Percentiles rank a stretch among this genome's conserved stretches.
Evolutionary conservation across 2,797 vertebrate genomes (phyloP).

Genomic region (Ptychadena robeensis): DNA sequence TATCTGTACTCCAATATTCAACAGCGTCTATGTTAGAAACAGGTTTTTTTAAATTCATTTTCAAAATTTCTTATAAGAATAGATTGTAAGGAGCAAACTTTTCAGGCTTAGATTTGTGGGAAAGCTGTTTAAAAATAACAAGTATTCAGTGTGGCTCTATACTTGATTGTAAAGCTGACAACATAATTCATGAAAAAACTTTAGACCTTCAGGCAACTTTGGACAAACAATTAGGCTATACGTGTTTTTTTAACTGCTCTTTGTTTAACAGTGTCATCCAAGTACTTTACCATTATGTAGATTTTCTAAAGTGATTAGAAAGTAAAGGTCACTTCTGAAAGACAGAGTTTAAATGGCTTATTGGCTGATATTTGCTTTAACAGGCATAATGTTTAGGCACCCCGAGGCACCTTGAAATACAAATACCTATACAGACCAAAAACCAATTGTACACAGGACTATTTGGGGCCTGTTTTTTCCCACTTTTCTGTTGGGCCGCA

Average conservation of each 20-base stretch:
- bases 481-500: too few relatives aligned
- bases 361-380: too few relatives aligned
- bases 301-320: neutral
- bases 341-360: too few relatives aligned
- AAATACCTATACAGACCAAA: too few relatives aligned
- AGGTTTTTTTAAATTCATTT: too few relatives aligned
- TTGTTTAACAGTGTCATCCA: constrained; percentile 25
- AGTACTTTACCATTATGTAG: constrained; percentile 17
- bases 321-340: neutral
- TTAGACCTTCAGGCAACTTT: constrained; percentile 65
- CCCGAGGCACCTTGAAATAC: too few relatives aligned
- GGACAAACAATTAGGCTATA: constrained; percentile 64
- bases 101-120: constrained; percentile 21
- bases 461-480: too few relatives aligned
- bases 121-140: constrained; percentile 56
- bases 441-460: too few relatives aligned
- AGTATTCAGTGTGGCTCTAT: constrained; percentile 64
- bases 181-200: constrained; percentile 67
- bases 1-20: too few relatives aligned
- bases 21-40: too few relatives aligned
- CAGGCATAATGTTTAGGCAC: too few relatives aligned
- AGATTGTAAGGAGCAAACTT: neutral
- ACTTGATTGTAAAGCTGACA: constrained; percentile 61
- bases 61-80: too few relatives aligned
- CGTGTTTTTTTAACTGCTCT: constrained; percentile 59